Evolutionary conservation across 2,888 invertebrate species (phyloP), one percentile per base, ranked within the genome.

Genomic region (Melolontha melolontha): DNA sequence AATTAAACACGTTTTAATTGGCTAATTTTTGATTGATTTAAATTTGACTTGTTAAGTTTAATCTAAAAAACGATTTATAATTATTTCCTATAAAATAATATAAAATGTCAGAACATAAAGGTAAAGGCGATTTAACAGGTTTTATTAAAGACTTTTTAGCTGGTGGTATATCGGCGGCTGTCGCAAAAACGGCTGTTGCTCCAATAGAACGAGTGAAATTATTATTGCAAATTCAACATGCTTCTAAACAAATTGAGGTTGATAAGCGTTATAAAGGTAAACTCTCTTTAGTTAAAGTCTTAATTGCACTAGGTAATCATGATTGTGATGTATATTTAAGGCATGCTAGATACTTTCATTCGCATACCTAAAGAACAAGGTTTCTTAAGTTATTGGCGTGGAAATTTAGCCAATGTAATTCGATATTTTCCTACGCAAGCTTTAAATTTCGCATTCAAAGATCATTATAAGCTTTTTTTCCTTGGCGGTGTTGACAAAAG

Each of bases 201-300:
- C 97, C 97, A 66, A 97, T 97, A 79, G 97, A 97, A 86, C 89
- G 97, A 80, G 96, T 97, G 57, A 97, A 97, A 84, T 86, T 97
- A 75, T 88, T 97, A 71, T 87, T 97, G 73, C 97, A 97, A 86
- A 96, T 97, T 73, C 97, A 97, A 86, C 93, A 94, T 85, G 92
- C 95, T 73, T 94, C 93, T 78, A 96, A 95, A 85, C 95, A 96
- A 85, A 94, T 96, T 77, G 76, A 92, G 5, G 89, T 88, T 72
- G 92, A 93, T 72, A 86, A 95, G 80, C 92, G 93, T 77, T 99
- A 99, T 87, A 97, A 97, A 89, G 68, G 67, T 63, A 63, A 67
- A 14, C 29, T 5, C 1, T 34, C 34, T n/a, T n/a, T n/a, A n/a
- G n/a, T n/a, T n/a, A n/a, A n/a, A n/a, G n/a, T n/a, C n/a, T n/a